These are phyloP conservation scores for Polydesmus complanatus DNA, from an alignment of 2,888 invertebrate genomes.

Conservation along the genomic window DNA sequence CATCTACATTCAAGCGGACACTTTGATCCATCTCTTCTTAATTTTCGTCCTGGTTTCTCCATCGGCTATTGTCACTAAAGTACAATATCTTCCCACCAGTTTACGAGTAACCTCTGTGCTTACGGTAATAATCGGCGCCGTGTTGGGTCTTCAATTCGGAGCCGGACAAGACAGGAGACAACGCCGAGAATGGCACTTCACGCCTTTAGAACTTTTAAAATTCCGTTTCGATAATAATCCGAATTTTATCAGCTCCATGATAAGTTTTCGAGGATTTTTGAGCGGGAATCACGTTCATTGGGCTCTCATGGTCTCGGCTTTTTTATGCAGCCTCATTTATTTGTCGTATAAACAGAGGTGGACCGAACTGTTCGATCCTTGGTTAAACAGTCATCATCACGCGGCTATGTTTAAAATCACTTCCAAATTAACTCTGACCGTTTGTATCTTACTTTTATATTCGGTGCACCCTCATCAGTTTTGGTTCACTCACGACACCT, in stretches of 20 bases:
- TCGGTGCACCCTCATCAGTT: conserved; percentile 6
- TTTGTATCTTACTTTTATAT: conserved; percentile 4
- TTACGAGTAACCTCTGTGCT: not conserved
- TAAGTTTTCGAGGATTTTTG: not conserved
- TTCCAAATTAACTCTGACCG: not conserved
- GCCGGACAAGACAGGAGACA: not conserved
- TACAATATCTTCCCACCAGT: not conserved
- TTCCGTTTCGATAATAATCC: not conserved
- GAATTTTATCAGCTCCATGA: not conserved
- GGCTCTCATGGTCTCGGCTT: not conserved
- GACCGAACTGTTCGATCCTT: not conserved
- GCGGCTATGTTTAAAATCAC: conserved; percentile 1
- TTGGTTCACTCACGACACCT: conserved; percentile 9
- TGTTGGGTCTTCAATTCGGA: not conserved
- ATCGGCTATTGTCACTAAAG: not conserved
- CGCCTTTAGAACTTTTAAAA: not conserved
- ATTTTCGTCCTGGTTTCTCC: not conserved
- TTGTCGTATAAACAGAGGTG: not conserved
- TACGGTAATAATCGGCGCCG: not conserved
- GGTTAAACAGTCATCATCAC: not conserved
- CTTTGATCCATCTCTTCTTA: not conserved
- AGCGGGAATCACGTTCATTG: conserved; percentile 2
- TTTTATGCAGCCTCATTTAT: not conserved
- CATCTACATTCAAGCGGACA: conserved; percentile 3
- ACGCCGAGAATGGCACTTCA: conserved; percentile 2